These are phyloP conservation scores for Hofmannophila pseudospretella DNA, from an alignment of 2,888 invertebrate genomes.

Conservation along the genomic window DNA sequence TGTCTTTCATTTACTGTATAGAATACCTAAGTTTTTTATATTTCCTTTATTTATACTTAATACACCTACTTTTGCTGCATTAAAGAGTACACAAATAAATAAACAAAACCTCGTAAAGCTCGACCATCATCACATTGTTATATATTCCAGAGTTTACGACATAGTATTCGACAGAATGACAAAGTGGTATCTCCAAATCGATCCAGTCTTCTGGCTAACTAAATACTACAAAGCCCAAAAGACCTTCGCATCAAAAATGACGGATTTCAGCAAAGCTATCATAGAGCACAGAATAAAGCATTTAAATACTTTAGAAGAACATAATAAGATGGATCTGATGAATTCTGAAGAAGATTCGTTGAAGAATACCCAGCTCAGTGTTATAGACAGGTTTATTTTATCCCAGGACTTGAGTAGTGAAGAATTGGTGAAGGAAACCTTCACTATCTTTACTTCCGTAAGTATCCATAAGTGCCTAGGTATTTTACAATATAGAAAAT, in stretches of 20 bases:
- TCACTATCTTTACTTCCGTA: slow-evolving; percentile 62
- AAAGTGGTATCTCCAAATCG: slow-evolving; percentile 59
- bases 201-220: slow-evolving; percentile 46
- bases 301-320: slow-evolving; percentile 27
- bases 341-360: slow-evolving; percentile 33
- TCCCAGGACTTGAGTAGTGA: slow-evolving; percentile 37
- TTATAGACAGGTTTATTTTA: slow-evolving; percentile 56
- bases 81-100: too few species aligned
- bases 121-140: too few species aligned
- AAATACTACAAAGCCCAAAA: slow-evolving; percentile 22
- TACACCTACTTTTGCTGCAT: too few species aligned
- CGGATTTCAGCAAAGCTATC: slow-evolving; percentile 29
- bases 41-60: too few species aligned
- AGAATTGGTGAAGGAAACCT: slow-evolving; percentile 45
- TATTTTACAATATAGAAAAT: too few species aligned
- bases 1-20: too few species aligned
- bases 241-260: slow-evolving; percentile 21
- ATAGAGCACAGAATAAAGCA: slow-evolving; percentile 28
- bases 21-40: too few species aligned
- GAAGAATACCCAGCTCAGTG: slow-evolving; percentile 43
- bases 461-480: too few species aligned
- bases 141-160: slow-evolving; percentile 43
- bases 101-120: too few species aligned
- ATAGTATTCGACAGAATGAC: slow-evolving; percentile 54
- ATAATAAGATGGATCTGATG: slow-evolving; percentile 25